These are phyloP conservation scores for Holcopasites calliopsidis DNA, from an alignment of 1,140 invertebrate species.

Conservation along the genomic window DNA sequence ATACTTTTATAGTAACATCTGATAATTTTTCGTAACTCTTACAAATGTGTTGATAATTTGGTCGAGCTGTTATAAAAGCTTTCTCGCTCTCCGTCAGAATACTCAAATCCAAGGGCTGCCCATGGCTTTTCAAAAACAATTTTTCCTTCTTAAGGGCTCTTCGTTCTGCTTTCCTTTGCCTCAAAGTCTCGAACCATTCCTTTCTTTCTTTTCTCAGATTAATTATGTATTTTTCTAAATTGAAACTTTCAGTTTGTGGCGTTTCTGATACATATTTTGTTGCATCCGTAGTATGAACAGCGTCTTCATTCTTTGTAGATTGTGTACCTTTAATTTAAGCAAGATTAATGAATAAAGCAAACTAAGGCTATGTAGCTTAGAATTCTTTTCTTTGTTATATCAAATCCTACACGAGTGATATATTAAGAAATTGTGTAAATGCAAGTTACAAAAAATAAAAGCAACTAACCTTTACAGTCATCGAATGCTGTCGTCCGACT, in stretches of 20 bases:
- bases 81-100: slow-evolving; percentile 60
- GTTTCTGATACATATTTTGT: background rate
- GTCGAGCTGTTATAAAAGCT: slow-evolving; percentile 58
- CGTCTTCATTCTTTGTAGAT: background rate
- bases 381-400: background rate
- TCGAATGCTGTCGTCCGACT: slow-evolving; percentile 19
- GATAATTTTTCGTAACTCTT: slow-evolving; percentile 58
- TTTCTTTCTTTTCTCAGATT: slow-evolving; percentile 62
- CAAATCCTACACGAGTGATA: background rate
- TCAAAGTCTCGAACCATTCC: slow-evolving; percentile 61
- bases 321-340: background rate
- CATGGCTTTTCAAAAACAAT: slow-evolving; percentile 14
- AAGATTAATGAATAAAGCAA: background rate
- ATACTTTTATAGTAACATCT: slow-evolving; percentile 48
- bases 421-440: background rate
- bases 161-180: slow-evolving; percentile 54
- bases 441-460: background rate
- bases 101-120: slow-evolving; percentile 57
- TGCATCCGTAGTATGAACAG: background rate
- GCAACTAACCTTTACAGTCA: slow-evolving; percentile 48
- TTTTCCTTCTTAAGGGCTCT: slow-evolving; percentile 53
- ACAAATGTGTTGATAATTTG: slow-evolving; percentile 65
- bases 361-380: too few species aligned
- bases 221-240: slow-evolving; percentile 64
- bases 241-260: slow-evolving; percentile 40